These are phyloP conservation scores for Cephus spinipes DNA, from an alignment of 2,888 invertebrate species.

Conservation along the genomic window DNA sequence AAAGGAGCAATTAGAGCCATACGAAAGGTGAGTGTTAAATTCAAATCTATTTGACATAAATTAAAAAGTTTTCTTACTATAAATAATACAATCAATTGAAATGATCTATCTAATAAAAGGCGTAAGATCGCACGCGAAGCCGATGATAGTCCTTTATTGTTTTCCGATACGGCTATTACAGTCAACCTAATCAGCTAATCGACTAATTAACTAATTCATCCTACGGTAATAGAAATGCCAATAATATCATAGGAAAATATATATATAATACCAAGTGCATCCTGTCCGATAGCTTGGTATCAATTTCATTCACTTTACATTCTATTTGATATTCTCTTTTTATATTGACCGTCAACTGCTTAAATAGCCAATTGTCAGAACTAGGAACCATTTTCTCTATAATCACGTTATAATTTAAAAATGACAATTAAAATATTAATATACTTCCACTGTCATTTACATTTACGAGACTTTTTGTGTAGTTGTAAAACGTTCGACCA, in stretches of 20 bases:
- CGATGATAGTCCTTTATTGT: not conserved
- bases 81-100: not conserved
- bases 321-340: not conserved
- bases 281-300: too few relatives aligned
- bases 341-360: not conserved
- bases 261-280: not conserved
- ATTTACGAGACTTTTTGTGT: not conserved
- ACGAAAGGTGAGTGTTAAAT: constrained; percentile 79
- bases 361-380: not conserved
- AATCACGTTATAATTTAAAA: not conserved
- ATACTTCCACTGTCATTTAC: not conserved
- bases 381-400: not conserved
- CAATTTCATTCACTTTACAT: not conserved
- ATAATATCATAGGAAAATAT: not conserved
- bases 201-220: not conserved
- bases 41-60: constrained; percentile 11
- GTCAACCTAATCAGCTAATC: not conserved
- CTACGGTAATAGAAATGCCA: not conserved
- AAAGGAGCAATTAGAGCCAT: constrained; percentile 92
- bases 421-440: not conserved
- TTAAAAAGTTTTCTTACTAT: constrained; percentile 18
- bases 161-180: not conserved
- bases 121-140: not conserved
- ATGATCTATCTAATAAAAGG: not conserved
- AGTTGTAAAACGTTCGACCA: not conserved